Conservation (phyloP, 2,113 vertebrate genomes). For the Ictidomys tridecemlineatus region DNA sequence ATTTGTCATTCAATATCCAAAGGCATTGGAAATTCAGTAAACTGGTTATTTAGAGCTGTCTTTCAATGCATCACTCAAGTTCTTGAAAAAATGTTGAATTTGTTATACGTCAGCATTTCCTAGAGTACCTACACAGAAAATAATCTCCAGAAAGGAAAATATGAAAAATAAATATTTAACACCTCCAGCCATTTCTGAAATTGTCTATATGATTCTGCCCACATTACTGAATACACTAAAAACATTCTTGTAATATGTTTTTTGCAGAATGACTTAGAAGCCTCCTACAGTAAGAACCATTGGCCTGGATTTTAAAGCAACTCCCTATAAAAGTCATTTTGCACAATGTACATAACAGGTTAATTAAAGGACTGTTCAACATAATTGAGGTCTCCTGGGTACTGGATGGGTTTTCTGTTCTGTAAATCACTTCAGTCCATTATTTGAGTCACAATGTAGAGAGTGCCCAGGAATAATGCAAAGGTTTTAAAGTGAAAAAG, state of each 20-base stretch:
- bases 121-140: neutral
- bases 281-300: neutral
- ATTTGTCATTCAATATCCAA: constrained; percentile 41
- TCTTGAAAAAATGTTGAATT: constrained; percentile 65
- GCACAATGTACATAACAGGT: neutral
- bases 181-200: constrained; percentile 40
- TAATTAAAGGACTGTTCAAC: constrained; percentile 60
- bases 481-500: neutral
- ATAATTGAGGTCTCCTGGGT: constrained; percentile 19
- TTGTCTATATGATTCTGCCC: neutral
- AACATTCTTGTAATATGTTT: constrained; percentile 26
- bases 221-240: constrained; percentile 34
- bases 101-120: constrained; percentile 44
- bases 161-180: constrained; percentile 60
- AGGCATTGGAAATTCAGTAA: constrained; percentile 22
- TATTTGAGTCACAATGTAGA: constrained; percentile 6
- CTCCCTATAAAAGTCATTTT: neutral
- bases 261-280: constrained; percentile 45
- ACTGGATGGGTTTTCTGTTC: neutral
- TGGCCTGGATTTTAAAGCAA: constrained; percentile 52
- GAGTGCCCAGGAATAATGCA: neutral
- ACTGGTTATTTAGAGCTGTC: neutral
- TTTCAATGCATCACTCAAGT: neutral
- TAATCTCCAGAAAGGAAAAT: constrained; percentile 43
- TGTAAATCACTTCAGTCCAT: constrained; percentile 7